phyloP scores from a whole-genome alignment of 1,140 invertebrate genomes.

The Leguminivora glycinivorella region DNA sequence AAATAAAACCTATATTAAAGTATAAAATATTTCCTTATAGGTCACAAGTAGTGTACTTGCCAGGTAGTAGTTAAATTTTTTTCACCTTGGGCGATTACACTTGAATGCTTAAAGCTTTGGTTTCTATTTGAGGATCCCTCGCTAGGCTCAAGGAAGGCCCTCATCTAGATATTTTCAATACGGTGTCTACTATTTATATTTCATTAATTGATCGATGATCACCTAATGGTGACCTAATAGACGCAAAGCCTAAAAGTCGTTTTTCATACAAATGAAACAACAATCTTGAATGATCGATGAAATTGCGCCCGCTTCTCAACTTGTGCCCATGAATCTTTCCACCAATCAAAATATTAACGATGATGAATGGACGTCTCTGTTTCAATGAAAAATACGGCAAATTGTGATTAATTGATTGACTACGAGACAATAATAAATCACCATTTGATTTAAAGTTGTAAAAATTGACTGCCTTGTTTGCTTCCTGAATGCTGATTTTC shows the following conservation, averaged over 20 bases:
- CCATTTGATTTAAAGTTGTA: slow-evolving; percentile 4
- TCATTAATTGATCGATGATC: background rate
- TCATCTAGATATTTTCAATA: too few species aligned
- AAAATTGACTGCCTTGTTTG: background rate
- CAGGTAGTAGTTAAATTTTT: too few species aligned
- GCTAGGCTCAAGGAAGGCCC: too few species aligned
- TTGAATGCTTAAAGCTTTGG: too few species aligned
- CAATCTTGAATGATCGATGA: slow-evolving; percentile 25
- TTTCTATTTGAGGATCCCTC: too few species aligned
- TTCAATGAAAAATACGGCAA: slow-evolving; percentile 27
- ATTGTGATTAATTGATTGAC: slow-evolving; percentile 27
- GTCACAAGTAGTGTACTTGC: too few species aligned
- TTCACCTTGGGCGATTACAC: too few species aligned
- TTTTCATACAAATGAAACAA: slow-evolving; percentile 23
- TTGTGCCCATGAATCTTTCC: slow-evolving; percentile 24
- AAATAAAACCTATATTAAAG: too few species aligned
- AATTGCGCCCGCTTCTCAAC: slow-evolving; percentile 15
- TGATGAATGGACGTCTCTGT: slow-evolving; percentile 20
- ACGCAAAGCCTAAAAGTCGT: slow-evolving; percentile 2
- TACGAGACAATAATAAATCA: slow-evolving; percentile 23
- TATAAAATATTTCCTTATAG: too few species aligned
- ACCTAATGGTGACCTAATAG: background rate
- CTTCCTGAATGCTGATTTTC: background rate
- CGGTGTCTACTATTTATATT: too few species aligned
- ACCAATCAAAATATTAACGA: slow-evolving; percentile 26